Base-by-base conservation (phyloP, 2,113 vertebrate genomes). In the Pelecanoides urinatrix region DNA sequence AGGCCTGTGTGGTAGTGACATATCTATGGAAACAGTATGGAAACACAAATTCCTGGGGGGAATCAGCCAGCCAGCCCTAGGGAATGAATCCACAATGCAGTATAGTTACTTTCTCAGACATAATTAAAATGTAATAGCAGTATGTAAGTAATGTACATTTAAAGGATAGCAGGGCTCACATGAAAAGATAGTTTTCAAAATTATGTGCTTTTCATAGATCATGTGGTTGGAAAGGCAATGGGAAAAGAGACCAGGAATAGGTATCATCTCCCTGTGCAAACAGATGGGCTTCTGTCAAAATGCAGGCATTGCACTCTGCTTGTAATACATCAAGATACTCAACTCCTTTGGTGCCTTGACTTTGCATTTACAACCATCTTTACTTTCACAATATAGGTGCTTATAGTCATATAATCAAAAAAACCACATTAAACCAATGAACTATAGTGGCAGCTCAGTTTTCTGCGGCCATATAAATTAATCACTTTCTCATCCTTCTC, bases 391-490 rank as follows among this genome's bases (percentile, higher is more conserved):
- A 16, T 58, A 34, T 16, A 53, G 25, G 40, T 44, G 23, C 11
- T 85, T 71, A 53, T 62, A 42, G 44, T 45, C 1, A 0, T 61
- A 83, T 85, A 79, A 92, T 96, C 90, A 90, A 94, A 96, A 90
- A 88, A 16, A 94, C 49, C 67, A 50, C 62, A 74, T 90, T 90
- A 86, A 91, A 53, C 38, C 59, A 75, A 80, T 86, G 76, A 95
- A 67, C 80, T 95, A 86, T 23, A 80, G 56, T 26, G 47, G 14
- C 29, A 81, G 89, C 38, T 93, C 74, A 34, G 50, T 87, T 91
- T 91, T 96, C 87, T 56, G 16, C 89, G 76, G 40, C 87, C 52
- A 70, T 92, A 84, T 85, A 88, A 94, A 79, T 92, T 97, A 92
- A 97, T 95, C 0, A 0, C 45, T 68, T 87, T 92, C 63, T 89